Base-by-base conservation (phyloP, 2,113 vertebrate genomes). In the Girardinichthys multiradiatus region DNA sequence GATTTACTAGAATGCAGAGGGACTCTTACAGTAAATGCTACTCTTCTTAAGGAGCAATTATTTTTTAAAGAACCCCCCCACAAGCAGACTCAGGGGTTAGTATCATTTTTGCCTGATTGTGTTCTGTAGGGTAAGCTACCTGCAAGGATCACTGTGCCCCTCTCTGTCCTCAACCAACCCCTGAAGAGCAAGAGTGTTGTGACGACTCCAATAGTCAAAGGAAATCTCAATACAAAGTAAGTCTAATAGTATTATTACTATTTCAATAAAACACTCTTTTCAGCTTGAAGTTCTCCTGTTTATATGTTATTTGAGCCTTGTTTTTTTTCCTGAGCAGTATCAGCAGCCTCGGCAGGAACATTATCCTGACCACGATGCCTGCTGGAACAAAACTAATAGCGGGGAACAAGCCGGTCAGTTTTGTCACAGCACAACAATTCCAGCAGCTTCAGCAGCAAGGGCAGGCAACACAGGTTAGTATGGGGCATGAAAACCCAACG, bases 401-500 rank as follows among this genome's bases (percentile, higher is more conserved):
- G 8, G 98, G 98, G 74, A 98, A 98, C 90, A 99, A 99, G 80
- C 98, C 98, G 0, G 96, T 99, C 79, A 99, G 98, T 84, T 99
- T 99, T 70, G 96, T 99, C 71, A 99, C 98, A 0, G 96, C 97
- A 0, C 98, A 99, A 76, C 98, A 99, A 81, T 92, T 99, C 10
- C 98, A 99, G 86, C 98, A 99, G 92, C 95, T 99, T 21, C 98
- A 99, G 91, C 98, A 99, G 60, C 98, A 99, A 85, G 97, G 98
- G 29, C 98, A 99, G 83, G 95, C 97, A 67, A 98, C 98, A 0
- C 98, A 99, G 96, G 98, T 98, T 73, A 88, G 69, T 14, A 12
- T 2, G 48, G 17, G 42, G 14, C 42, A 19, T 6, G 14, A 42
- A 51, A n/a, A 21, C 45, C 19, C 45, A 51, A 0, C 19, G 19